Evolutionary conservation across 2,888 invertebrate species (phyloP), one percentile per base, ranked within the genome.

Genomic region (Gisinianus flammeolus): DNA sequence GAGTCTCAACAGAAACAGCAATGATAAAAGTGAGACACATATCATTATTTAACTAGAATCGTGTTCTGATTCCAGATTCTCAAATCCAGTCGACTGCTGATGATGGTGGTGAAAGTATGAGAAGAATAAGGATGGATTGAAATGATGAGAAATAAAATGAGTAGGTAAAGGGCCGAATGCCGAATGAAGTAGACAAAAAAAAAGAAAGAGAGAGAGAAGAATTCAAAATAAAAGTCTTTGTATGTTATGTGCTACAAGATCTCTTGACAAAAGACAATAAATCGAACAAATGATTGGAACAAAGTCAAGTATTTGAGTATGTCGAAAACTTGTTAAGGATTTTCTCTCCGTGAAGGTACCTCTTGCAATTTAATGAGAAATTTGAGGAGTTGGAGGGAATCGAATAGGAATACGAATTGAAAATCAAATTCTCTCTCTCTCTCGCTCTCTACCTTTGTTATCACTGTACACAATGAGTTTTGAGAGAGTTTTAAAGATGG

Each of bases 341-440:
- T 44, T 54, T 54, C 19, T n/a, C 54, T 54, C n/a, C n/a, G 54
- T n/a, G 54, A 54, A 16, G 16, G 54, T n/a, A n/a, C 16, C 44
- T 64, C 33, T 56, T 66, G 30, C 19, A n/a, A 54, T 76, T 77
- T 71, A 73, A 77, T 77, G 73, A 73, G 73, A 33, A 73, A 73
- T 33, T 73, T n/a, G 73, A 73, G 73, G 33, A 73, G 30, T 31
- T 31, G 24, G 26, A 64, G 12, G 22, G 26, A 64, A 64, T 24
- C 12, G 64, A 26, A 26, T n/a, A n/a, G n/a, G n/a, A n/a, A n/a
- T n/a, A n/a, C n/a, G n/a, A n/a, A n/a, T 26, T 44, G 8, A 44
- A 44, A 44, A 10, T 54, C 54, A 54, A 58, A 58, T 24, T 58
- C 26, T 64, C 26, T 58, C 58, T 24, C 58, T 58, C 6, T 58